These are phyloP conservation scores for Eueremaeus valkanovi DNA, from an alignment of 2,888 invertebrate species.

Conservation along the genomic window DNA sequence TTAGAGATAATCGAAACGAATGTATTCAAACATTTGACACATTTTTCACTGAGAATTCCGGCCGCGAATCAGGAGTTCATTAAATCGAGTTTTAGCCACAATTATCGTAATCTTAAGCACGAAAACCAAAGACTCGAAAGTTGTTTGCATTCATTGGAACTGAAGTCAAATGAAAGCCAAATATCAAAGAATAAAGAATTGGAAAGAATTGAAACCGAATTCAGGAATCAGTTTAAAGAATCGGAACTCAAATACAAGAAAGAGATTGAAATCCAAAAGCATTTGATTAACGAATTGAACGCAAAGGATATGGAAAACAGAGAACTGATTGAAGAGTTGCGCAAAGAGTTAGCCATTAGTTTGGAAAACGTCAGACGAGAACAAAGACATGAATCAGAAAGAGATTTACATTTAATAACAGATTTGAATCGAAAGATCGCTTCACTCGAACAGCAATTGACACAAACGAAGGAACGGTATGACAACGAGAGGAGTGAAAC, in stretches of 20 bases:
- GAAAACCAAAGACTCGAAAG: conserved; percentile 31
- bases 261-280: neutral
- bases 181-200: conserved; percentile 22
- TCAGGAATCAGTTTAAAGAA: neutral
- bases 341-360: neutral
- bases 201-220: neutral
- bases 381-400: neutral
- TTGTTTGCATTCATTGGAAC: conserved; percentile 3
- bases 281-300: neutral
- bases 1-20: conserved; percentile 36
- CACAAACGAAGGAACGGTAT: neutral
- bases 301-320: neutral
- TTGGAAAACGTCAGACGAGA: neutral
- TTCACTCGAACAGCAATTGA: neutral
- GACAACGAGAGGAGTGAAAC: neutral
- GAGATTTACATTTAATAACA: neutral
- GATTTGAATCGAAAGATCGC: neutral
- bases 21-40: conserved; percentile 17
- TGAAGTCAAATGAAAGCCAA: neutral
- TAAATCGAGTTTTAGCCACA: neutral
- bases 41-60: conserved; percentile 33
- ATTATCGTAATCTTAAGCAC: conserved; percentile 18
- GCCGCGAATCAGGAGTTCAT: conserved; percentile 37
- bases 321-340: conserved; percentile 8
- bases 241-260: conserved; percentile 3